Conservation (phyloP, 1,140 invertebrate genomes). For the Tetramorium parvispinum region DNA sequence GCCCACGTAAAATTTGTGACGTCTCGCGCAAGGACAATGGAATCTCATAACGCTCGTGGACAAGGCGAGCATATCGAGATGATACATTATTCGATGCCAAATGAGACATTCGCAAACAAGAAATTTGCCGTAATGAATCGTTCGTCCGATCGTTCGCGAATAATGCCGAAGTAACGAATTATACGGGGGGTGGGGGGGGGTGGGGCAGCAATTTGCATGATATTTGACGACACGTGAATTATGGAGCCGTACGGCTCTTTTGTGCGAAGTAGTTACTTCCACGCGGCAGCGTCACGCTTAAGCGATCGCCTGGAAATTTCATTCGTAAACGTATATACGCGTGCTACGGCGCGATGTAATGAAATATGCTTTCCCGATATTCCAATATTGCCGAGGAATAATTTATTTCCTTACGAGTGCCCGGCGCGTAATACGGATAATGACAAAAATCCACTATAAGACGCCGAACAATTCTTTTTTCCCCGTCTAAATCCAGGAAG, state of each 20-base stretch:
- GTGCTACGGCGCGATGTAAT: slow-evolving; percentile 68
- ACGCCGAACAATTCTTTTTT: slow-evolving; percentile 65
- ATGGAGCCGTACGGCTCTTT: slow-evolving; percentile 56
- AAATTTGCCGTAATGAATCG: slow-evolving; percentile 32
- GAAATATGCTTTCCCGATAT: slow-evolving; percentile 82
- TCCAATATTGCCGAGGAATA: slow-evolving; percentile 79
- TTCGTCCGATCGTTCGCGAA: slow-evolving; percentile 13
- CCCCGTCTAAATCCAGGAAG: slow-evolving; percentile 26
- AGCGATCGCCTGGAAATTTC: slow-evolving; percentile 69
- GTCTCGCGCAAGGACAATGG: slow-evolving; percentile 13
- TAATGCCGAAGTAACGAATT: slow-evolving; percentile 31
- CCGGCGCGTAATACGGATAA: slow-evolving; percentile 71
- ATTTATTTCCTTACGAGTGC: slow-evolving; percentile 78
- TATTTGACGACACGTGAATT: slow-evolving; percentile 73
- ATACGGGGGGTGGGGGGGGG: not conserved
- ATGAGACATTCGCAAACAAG: slow-evolving; percentile 5
- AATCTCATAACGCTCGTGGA: not conserved
- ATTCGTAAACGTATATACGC: slow-evolving; percentile 57
- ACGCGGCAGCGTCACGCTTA: slow-evolving; percentile 70
- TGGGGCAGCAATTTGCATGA: slow-evolving; percentile 64
- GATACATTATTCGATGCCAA: not conserved
- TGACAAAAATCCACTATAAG: slow-evolving; percentile 72
- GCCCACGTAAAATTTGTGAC: slow-evolving; percentile 13
- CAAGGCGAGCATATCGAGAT: not conserved
- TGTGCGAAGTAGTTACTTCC: slow-evolving; percentile 70